phyloP scores from a whole-genome alignment of 2,113 vertebrate genomes.

The Urocitellus parryii region DNA sequence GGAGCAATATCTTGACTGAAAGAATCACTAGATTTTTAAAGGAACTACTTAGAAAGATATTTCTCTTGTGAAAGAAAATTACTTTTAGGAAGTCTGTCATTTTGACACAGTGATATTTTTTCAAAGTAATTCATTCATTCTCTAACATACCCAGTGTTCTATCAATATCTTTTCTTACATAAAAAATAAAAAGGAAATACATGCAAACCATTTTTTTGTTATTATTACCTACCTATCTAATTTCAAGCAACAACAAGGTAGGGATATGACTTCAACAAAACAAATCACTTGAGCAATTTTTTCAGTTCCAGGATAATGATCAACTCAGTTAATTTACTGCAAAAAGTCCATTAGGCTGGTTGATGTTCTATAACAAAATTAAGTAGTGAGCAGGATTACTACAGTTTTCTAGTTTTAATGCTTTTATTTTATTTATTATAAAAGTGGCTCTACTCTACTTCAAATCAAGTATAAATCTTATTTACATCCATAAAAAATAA shows the following conservation, averaged over 20 bases:
- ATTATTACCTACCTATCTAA: not conserved
- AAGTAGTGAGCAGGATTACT: not conserved
- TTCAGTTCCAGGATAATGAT: not conserved
- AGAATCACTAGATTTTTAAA: constrained; percentile 39
- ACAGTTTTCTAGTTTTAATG: not conserved
- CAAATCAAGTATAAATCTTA: not conserved
- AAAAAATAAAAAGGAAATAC: not conserved
- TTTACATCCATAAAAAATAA: not conserved
- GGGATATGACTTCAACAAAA: not conserved
- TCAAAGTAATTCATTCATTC: not conserved
- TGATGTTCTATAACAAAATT: not conserved
- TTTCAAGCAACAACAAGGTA: not conserved
- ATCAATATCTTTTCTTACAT: not conserved
- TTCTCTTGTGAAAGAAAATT: not conserved
- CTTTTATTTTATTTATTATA: not conserved
- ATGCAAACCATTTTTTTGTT: not conserved
- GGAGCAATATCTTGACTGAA: not conserved
- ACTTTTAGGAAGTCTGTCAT: not conserved
- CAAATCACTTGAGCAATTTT: not conserved
- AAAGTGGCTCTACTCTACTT: not conserved
- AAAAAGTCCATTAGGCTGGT: not conserved
- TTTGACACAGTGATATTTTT: not conserved
- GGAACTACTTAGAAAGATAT: not conserved
- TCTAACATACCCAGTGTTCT: not conserved
- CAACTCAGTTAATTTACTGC: not conserved